Evolutionary conservation across 2,797 vertebrate species (phyloP), one percentile per base, ranked within the genome.

Genomic region (Nannoperca obscura): DNA sequence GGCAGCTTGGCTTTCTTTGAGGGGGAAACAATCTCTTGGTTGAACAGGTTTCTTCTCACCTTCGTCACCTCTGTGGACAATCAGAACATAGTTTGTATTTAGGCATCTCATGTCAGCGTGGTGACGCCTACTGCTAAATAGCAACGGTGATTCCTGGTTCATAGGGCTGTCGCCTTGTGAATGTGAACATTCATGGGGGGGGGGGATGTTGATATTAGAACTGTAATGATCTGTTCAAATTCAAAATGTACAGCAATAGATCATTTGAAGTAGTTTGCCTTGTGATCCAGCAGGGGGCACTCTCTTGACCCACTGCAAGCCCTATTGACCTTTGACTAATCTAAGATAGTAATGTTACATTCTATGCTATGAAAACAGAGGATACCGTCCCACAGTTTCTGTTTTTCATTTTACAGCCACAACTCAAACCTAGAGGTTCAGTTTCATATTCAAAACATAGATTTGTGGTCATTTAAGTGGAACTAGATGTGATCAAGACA

Each of bases 11-110:
- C 88, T 42, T 90, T 96, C 93, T 97, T 97, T 0, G 96, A 94
- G 4, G 95, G 95, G 13, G 97, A 96, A 58, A 88, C 61, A 0
- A 90, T 80, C 81, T 95, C 93, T 83, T 97, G 94, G 73, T 97
- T 97, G 93, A 99, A 99, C 54, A 99, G 95, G 79, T 98, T 99
- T 88, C 98, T 96, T 86, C 98, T 95, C 55, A 98, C 98, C 80
- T 98, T 99, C 20, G 97, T 99, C 74, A 98, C 97, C 87, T 98
- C 97, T 98, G 91, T 74, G 73, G 85, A 53, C 30, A 20, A 78
- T 61, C 76, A 79, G 20, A 54, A 71, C 13, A 81, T 0, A 0
- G 36, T 64, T 30, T 52, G 24, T 22, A 58, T 72, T 72, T 27
- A 67, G 17, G 15, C 55, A 2, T 69, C 9, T 7, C 1, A 17